A percentile compares a stretch with the other conserved stretches of the same genome.
These are phyloP conservation scores for Perca flavescens DNA, from an alignment of 2,113 vertebrate genomes.

Conservation along the genomic window DNA sequence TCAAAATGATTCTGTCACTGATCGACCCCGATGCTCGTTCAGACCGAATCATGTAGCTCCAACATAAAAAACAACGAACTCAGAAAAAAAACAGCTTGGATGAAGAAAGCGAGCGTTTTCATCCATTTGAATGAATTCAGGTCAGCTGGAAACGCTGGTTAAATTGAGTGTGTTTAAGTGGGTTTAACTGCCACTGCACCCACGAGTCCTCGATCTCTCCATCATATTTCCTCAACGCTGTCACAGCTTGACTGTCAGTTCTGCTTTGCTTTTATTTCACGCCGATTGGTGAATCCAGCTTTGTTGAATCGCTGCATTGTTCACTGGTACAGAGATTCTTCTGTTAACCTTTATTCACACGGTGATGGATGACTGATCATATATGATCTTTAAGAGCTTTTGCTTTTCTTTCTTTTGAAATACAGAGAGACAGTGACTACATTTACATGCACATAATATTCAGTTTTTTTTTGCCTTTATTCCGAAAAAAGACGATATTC, in stretches of 20 bases:
- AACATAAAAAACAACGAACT: neutral
- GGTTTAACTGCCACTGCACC: slow-evolving; percentile 38
- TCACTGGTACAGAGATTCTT: neutral
- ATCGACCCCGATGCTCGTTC: neutral
- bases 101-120: neutral
- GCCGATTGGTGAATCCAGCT: neutral
- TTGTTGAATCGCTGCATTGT: slow-evolving; percentile 13
- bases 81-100: neutral
- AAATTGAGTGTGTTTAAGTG: slow-evolving; percentile 42
- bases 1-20: neutral
- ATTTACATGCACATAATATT: too few relatives aligned
- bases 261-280: slow-evolving; percentile 31
- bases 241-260: slow-evolving; percentile 27
- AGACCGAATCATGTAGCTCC: neutral
- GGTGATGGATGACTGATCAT: neutral
- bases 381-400: neutral
- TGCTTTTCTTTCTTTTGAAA: too few relatives aligned
- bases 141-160: slow-evolving; percentile 29
- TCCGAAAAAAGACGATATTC: too few relatives aligned
- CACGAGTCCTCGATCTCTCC: neutral
- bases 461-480: too few relatives aligned
- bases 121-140: slow-evolving; percentile 16
- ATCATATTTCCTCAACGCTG: slow-evolving; percentile 23
- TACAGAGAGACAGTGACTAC: too few relatives aligned
- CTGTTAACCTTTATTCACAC: slow-evolving; percentile 13